Evolutionary conservation across 1,140 invertebrate species (phyloP).

Genomic region (Dolichoris vasculosae): DNA sequence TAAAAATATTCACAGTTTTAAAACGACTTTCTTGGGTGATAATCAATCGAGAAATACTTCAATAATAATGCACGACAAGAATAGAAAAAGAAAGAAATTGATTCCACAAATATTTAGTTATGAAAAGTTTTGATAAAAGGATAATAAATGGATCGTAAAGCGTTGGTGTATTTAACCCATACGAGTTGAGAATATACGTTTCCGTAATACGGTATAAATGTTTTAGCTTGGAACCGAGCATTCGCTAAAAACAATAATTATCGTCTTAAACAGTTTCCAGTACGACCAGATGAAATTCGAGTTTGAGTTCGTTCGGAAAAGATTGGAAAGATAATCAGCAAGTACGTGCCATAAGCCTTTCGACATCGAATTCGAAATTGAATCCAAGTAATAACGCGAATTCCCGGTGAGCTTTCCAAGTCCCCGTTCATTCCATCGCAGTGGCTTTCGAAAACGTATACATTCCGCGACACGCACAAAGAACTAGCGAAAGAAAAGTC

Average conservation of each 20-base stretch:
- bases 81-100: not conserved
- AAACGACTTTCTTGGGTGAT: too few relatives aligned
- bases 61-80: not conserved
- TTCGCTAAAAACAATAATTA: not conserved
- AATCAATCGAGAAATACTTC: too few relatives aligned
- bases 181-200: not conserved
- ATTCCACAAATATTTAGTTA: not conserved
- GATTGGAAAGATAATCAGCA: not conserved
- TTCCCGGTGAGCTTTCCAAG: not conserved
- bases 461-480: not conserved
- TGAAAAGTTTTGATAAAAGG: not conserved
- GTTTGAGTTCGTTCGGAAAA: not conserved
- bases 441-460: not conserved
- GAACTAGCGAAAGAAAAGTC: not conserved
- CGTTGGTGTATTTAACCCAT: not conserved
- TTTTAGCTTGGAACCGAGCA: too few relatives aligned
- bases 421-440: not conserved
- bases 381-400: not conserved
- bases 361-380: not conserved
- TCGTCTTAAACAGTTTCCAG: not conserved
- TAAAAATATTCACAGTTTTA: too few relatives aligned
- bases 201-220: not conserved
- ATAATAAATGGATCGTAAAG: not conserved
- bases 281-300: not conserved
- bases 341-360: not conserved